Evolutionary conservation across 2,113 vertebrate genomes (phyloP).

Genomic region (Triplophysa dalaica): DNA sequence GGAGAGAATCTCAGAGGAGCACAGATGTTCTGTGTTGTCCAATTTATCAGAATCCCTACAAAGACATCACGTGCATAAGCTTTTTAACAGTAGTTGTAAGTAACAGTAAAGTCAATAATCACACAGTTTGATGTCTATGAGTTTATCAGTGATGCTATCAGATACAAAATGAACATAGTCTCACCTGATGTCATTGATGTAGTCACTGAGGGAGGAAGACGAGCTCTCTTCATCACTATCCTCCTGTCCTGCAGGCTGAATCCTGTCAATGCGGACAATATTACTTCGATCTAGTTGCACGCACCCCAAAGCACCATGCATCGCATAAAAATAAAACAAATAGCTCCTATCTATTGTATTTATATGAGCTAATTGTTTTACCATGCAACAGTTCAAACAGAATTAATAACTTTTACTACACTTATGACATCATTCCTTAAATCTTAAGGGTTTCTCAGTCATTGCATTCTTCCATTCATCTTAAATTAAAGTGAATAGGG

Average conservation of each 20-base stretch:
- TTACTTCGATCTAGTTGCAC: background rate
- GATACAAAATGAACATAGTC: background rate
- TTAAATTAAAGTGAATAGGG: no score
- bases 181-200: conserved; percentile 2
- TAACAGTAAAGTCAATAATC: no score
- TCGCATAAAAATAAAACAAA: no score
- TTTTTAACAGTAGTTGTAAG: background rate
- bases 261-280: background rate
- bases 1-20: background rate
- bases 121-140: background rate
- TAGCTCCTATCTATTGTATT: no score
- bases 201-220: conserved; percentile 5
- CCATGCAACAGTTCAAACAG: no score
- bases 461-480: no score
- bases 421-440: no score
- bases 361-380: no score
- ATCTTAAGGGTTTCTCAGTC: no score
- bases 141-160: background rate
- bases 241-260: background rate
- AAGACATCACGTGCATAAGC: background rate
- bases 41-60: conserved; percentile 1
- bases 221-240: conserved; percentile 8
- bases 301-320: no score
- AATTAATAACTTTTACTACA: no score
- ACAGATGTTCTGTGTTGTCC: background rate